Evolutionary conservation across 2,888 invertebrate genomes (phyloP).

Genomic region (Pammene aurita): DNA sequence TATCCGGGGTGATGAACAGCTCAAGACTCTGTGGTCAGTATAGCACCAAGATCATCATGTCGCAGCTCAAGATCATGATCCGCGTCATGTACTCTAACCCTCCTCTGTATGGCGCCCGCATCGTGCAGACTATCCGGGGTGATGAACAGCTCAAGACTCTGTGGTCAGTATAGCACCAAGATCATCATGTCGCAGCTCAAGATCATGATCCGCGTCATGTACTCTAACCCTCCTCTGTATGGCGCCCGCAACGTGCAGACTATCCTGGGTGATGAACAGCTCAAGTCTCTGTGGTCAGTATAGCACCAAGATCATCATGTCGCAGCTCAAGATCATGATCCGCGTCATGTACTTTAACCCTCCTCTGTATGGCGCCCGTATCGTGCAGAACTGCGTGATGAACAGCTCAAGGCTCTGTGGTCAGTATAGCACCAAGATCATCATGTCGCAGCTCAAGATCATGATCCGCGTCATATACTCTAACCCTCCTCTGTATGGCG

Average conservation of each 20-base stretch:
- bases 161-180: conserved; percentile 87
- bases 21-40: conserved; percentile 89
- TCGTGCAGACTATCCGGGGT: conserved; percentile 93
- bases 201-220: conserved; percentile 97
- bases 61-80: conserved; percentile 97
- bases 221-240: conserved; percentile 98
- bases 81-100: conserved; percentile 99
- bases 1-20: conserved; percentile 88
- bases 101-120: conserved; percentile 95
- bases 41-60: conserved; percentile 88
- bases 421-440: background rate
- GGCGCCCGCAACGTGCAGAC: conserved; percentile 95
- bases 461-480: no score
- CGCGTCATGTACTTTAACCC: no score
- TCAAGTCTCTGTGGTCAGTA: conserved; percentile 89
- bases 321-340: background rate
- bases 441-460: background rate
- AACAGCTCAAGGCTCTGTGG: no score
- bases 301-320: background rate
- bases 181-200: conserved; percentile 96
- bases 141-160: conserved; percentile 86
- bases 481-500: no score
- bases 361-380: no score
- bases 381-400: no score
- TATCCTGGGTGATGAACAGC: conserved; percentile 88